Evolutionary conservation across 1,140 invertebrate species (phyloP).

Genomic region (Berghia stephanieae): DNA sequence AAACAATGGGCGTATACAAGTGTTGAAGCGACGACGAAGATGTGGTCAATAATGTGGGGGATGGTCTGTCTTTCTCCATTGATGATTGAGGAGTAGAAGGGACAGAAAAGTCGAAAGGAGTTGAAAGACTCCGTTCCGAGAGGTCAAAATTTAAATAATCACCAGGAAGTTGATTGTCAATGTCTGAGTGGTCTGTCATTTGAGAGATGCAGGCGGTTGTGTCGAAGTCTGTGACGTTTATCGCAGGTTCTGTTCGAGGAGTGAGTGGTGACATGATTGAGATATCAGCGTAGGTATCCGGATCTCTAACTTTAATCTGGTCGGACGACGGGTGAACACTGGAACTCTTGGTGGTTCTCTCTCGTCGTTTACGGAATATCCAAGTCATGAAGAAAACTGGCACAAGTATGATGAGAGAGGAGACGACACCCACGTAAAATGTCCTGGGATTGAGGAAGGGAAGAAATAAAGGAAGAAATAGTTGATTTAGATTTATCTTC

Average conservation of each 20-base stretch:
- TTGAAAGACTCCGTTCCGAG: no score
- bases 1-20: no score
- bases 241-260: not conserved
- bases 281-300: no score
- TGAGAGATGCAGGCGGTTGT: not conserved
- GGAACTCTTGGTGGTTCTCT: no score
- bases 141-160: no score
- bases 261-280: not conserved
- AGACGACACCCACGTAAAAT: constrained; percentile 53
- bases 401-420: constrained; percentile 61
- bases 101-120: not conserved
- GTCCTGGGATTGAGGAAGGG: no score
- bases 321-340: no score
- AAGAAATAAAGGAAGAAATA: not conserved
- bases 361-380: constrained; percentile 40
- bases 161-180: not conserved
- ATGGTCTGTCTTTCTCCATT: no score
- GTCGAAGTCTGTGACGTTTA: not conserved
- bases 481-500: not conserved
- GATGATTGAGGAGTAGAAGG: no score
- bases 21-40: no score
- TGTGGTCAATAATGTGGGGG: no score
- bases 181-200: not conserved
- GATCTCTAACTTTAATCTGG: no score
- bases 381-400: constrained; percentile 37